Evolutionary conservation across 2,888 invertebrate genomes (phyloP).

Genomic region (Orthonychiurus folsomi): DNA sequence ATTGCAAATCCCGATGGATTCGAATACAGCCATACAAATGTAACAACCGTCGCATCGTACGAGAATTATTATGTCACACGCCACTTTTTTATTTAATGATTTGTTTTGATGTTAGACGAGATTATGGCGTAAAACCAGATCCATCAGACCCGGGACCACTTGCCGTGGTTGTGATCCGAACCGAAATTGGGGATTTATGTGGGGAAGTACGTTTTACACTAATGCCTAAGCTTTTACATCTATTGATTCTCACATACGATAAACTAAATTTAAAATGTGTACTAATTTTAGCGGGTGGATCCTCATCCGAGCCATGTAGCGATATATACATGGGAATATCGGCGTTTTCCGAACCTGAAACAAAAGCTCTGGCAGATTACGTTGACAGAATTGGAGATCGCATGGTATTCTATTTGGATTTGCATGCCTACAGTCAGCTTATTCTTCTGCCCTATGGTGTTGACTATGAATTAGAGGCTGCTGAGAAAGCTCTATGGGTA

Average conservation of each 20-base stretch:
- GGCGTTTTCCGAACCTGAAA: constrained; percentile 46
- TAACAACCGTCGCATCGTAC: too few species aligned
- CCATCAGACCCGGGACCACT: not conserved
- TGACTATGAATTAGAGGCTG: constrained; percentile 19
- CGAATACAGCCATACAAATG: constrained; percentile 45
- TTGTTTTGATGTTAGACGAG: not conserved
- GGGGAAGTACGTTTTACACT: constrained; percentile 3
- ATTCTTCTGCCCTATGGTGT: constrained; percentile 81
- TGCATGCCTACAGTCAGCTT: constrained; percentile 71
- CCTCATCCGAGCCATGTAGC: constrained; percentile 23
- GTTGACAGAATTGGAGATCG: constrained; percentile 42
- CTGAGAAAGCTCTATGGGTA: constrained; percentile 23
- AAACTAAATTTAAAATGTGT: too few species aligned
- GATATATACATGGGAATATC: constrained; percentile 39
- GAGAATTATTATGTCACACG: too few species aligned
- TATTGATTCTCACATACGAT: too few species aligned
- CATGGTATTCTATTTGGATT: constrained; percentile 57
- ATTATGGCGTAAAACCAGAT: not conserved
- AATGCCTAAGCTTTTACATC: too few species aligned
- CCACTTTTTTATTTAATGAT: too few species aligned
- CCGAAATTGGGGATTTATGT: not conserved
- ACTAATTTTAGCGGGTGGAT: constrained; percentile 13
- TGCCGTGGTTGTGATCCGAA: constrained; percentile 7
- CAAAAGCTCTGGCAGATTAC: constrained; percentile 20
- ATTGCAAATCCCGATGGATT: constrained; percentile 65